Evolutionary conservation across 2,888 invertebrate species (phyloP).

Genomic region (Temnothorax ravouxi): DNA sequence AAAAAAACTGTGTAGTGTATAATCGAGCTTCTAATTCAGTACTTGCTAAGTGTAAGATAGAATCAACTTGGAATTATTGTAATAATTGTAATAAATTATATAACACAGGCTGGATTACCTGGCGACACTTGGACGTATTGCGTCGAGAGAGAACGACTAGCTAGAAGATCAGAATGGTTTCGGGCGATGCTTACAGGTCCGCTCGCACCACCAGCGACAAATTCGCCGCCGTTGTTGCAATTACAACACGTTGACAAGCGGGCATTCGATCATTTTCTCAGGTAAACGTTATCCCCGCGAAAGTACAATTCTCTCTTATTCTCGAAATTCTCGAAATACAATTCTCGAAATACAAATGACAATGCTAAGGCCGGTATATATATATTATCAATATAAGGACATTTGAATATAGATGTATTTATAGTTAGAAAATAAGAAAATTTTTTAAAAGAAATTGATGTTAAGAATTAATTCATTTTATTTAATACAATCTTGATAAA

Average conservation of each 20-base stretch:
- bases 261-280: conserved; percentile 90
- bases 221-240: conserved; percentile 85
- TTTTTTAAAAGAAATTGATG: too few relatives aligned
- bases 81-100: conserved; percentile 13
- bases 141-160: conserved; percentile 90
- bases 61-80: conserved; percentile 3
- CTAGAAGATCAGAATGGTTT: conserved; percentile 89
- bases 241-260: conserved; percentile 90
- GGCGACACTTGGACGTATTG: conserved; percentile 90
- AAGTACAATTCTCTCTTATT: background rate
- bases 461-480: too few relatives aligned
- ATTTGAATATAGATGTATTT: too few relatives aligned
- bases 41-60: background rate
- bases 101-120: conserved; percentile 88
- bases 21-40: background rate
- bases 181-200: conserved; percentile 88
- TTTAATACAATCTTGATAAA: too few relatives aligned
- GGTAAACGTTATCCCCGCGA: conserved; percentile 81
- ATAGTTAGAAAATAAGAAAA: too few relatives aligned
- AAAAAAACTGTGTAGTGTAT: background rate
- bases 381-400: too few relatives aligned
- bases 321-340: background rate
- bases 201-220: conserved; percentile 83
- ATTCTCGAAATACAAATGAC: too few relatives aligned
- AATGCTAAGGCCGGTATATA: too few relatives aligned